Conservation (phyloP, 2,888 invertebrate genomes). For the Ectemnius lituratus region DNA sequence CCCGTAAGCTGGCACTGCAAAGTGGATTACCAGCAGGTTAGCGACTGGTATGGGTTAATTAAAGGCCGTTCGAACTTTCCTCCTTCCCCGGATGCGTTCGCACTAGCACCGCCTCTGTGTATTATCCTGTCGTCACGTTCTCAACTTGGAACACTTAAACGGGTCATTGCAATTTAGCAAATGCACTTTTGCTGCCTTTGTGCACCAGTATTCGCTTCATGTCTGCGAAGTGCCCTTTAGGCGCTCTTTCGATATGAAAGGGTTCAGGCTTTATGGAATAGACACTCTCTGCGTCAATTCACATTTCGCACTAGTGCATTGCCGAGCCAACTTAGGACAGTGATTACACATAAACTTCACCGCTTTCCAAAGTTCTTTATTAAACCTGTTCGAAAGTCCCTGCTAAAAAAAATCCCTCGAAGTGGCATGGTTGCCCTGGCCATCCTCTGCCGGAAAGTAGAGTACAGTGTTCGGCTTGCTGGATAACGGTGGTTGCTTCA, state of each 20-base stretch:
- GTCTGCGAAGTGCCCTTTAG: not conserved
- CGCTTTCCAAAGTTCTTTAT: not conserved
- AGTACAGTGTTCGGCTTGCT: conserved; percentile 4
- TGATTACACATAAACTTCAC: not conserved
- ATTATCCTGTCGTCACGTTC: conserved; percentile 34
- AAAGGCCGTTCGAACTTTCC: conserved; percentile 61
- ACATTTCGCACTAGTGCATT: not conserved
- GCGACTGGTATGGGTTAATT: conserved; percentile 56
- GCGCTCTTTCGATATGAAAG: not conserved
- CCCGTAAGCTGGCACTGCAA: conserved; percentile 51
- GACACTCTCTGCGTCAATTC: not conserved
- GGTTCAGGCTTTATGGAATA: not conserved
- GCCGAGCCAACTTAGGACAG: not conserved
- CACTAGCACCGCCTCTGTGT: conserved; percentile 17
- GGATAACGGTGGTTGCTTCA: conserved; percentile 36
- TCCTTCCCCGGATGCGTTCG: conserved; percentile 39
- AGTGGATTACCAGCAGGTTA: conserved; percentile 55
- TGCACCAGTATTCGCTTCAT: not conserved
- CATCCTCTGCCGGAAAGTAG: conserved; percentile 17
- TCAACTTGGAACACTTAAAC: conserved; percentile 48
- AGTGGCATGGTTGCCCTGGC: not conserved
- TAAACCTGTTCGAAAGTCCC: conserved; percentile 3
- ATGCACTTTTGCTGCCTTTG: conserved; percentile 38
- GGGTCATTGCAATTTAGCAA: conserved; percentile 36
- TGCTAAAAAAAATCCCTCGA: not conserved